Base-by-base conservation (phyloP, 2,797 vertebrate species). In the Orestias chungarensis region DNA sequence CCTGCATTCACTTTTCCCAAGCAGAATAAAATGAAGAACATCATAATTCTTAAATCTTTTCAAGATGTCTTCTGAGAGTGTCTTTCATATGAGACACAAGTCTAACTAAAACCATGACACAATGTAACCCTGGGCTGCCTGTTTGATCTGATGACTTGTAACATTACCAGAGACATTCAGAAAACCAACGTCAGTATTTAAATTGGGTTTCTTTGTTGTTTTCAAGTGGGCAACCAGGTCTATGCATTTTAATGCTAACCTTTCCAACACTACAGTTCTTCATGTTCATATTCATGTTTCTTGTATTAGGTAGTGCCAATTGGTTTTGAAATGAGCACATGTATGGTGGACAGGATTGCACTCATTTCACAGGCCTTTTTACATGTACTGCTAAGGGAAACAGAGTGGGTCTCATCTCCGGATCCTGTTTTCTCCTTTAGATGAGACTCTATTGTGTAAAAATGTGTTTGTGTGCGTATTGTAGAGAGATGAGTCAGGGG, bases 401-500 rank as follows among this genome's bases (percentile, higher is more conserved):
- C 88, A 80, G 82, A 92, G 91, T 82, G 88, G 83, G 83, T 88
- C 88, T 91, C 86, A 89, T 91, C 86, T 88, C 87, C 64, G 72
- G 83, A 91, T 84, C 86, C 89, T 87, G 86, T 89, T 87, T 82
- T 90, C 89, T 89, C 75, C 47, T 68, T 86, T 74, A 83, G 82
- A 92, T 91, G 81, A 82, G 86, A 83, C 70, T 79, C 69, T 64
- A 77, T 87, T 90, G 79, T 87, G 74, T 80, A 55, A 44, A 7
- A 78, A 67, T 74, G 67, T 71, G 64, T 52, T 70, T 74, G 73
- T 78, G 61, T 74, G 66, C 31, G 70, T 31, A 89, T 92, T 92
- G 89, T 91, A 80, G 84, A 87, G 82, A 71, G 88, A 92, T 93
- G 92, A 92, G 90, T 92, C 92, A 92, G 91, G 89, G 91, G 86